Base-by-base conservation (phyloP, 2,888 invertebrate genomes). In the Pseudococcus jackbeardsleyi region DNA sequence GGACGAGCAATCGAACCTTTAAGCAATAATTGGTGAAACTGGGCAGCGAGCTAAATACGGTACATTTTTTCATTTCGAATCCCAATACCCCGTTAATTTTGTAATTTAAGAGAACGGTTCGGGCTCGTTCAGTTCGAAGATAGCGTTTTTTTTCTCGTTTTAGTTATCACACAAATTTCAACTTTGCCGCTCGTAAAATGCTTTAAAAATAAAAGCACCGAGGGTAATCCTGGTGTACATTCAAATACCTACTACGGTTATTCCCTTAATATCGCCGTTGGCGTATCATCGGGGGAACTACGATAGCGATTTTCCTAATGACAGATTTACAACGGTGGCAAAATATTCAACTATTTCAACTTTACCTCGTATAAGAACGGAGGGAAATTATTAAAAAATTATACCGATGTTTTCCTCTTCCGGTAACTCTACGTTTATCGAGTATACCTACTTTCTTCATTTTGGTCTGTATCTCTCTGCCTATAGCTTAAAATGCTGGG, bases 101-200 rank as follows among this genome's bases (percentile, higher is more conserved):
- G 12, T 17, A 72, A 72, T 72, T 72, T 26, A 72, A 72, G 33
- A 72, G 68, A 72, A 72, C 26, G 26, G 26, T 33, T 33, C 26
- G 26, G 26, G 15, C 26, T 33, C 68, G 68, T 72, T 72, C 68
- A 33, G 12, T 72, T 72, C 33, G 68, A 72, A 72, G 33, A 72
- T 72, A 72, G 33, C 68, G 26, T 72, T 72, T 72, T 64, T 64
- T 64, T 72, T 33, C 26, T 33, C 26, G 26, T 72, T 72, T 72
- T 33, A 72, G 68, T 72, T 33, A 72, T 72, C 68, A 72, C 26
- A 72, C 26, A 72, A 72, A 72, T 72, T 72, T 72, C 26, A 72
- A 33, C 68, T 72, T 72, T 72, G 4, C 68, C 68, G 68, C 33
- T 72, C 26, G 68, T 72, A 33, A 72, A 72, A 72, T 72, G 68